These are phyloP conservation scores for Coenonympha arcania DNA, from an alignment of 2,888 invertebrate species.

Conservation along the genomic window DNA sequence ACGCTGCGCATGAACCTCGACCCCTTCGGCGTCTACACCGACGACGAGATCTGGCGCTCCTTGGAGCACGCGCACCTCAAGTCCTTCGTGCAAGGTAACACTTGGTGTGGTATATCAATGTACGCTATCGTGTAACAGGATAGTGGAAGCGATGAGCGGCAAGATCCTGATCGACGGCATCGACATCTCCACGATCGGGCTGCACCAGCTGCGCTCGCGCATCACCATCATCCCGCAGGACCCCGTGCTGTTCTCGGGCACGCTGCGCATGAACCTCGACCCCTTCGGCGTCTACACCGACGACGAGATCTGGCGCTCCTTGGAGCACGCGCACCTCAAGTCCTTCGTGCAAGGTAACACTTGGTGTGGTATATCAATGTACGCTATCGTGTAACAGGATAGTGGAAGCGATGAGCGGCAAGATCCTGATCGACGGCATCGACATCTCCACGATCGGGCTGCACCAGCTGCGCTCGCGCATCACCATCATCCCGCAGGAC, in stretches of 20 bases:
- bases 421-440: constrained; percentile 87
- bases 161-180: constrained; percentile 89
- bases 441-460: constrained; percentile 88
- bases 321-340: constrained; percentile 93
- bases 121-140: too few relatives aligned
- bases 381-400: too few relatives aligned
- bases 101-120: neutral
- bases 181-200: constrained; percentile 85
- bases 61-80: constrained; percentile 93
- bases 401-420: too few relatives aligned
- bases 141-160: too few relatives aligned
- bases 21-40: constrained; percentile 85
- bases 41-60: constrained; percentile 90
- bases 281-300: constrained; percentile 87
- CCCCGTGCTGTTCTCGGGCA: constrained; percentile 95
- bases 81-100: constrained; percentile 81
- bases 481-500: constrained; percentile 94
- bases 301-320: constrained; percentile 87
- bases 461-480: constrained; percentile 85
- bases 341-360: constrained; percentile 81
- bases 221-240: constrained; percentile 94
- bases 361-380: neutral
- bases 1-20: constrained; percentile 92
- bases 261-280: constrained; percentile 92
- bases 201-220: constrained; percentile 87